Base-by-base conservation (phyloP, 2,888 invertebrate genomes). In the Cephus pygmeus region DNA sequence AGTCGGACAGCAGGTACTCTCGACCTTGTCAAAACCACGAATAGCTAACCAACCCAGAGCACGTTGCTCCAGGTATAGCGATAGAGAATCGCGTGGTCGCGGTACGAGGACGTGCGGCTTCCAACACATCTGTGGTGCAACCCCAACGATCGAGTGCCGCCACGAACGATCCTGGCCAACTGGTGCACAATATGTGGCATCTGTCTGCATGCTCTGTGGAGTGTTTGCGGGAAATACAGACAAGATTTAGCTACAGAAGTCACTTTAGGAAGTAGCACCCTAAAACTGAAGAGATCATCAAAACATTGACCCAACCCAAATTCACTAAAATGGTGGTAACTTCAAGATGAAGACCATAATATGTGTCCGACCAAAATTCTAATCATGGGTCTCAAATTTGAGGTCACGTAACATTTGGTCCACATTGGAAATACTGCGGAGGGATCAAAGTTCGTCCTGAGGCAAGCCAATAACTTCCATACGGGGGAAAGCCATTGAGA, bases 11-110 rank as follows among this genome's bases (percentile, higher is more conserved):
- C 69, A 36, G 79, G 79, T 56, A 71, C 69, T 82, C 81, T 81
- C 83, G 81, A 85, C 81, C 86, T 88, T 89, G 89, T 88, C 87
- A 84, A 85, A 88, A 85, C 85, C 88, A 83, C 88, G 84, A 86
- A 85, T 83, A 83, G 83, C 81, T 84, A 85, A 84, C 83, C 83
- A 81, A 71, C 71, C 31, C 12, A 12, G 71, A 34, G 71, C 33
- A 71, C 71, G 71, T 12, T 34, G 56, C 9, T 23, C 56, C 56
- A 56, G 56, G 56, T 56, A 56, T 56, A 56, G 56, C 23, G 56
- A 56, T 56, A 23, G 56, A 56, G 56, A 56, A 56, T 74, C 78
- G 73, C 78, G 76, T 78, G 76, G 78, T 71, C 76, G 75, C 31
- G 56, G 71, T 34, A 71, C 71, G 73, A 36, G 75, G 75, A 34